phyloP scores from a whole-genome alignment of 1,140 invertebrate genomes.

The Papilio machaon region DNA sequence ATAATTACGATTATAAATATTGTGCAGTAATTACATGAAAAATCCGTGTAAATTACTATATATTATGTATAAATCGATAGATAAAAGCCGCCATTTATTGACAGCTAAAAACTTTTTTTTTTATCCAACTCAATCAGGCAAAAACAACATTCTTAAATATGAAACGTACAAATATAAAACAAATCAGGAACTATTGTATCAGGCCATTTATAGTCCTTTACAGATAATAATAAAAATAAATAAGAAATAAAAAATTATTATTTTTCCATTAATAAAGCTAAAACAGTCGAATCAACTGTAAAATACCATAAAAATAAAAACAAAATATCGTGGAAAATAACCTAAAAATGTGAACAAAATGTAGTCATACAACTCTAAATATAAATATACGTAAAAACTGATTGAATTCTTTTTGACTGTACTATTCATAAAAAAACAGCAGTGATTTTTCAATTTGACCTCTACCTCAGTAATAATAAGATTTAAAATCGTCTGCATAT shows the following conservation, averaged over 20 bases:
- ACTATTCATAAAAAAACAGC: neutral
- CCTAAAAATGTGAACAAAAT: conserved; percentile 12
- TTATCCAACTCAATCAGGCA: conserved; percentile 18
- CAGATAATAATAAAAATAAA: conserved; percentile 36
- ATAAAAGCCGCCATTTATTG: conserved; percentile 22
- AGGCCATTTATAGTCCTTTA: conserved; percentile 33
- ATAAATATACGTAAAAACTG: conserved; percentile 16
- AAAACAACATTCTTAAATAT: conserved; percentile 36
- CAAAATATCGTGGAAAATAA: conserved; percentile 25
- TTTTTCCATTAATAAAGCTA: conserved; percentile 33
- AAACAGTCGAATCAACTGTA: conserved; percentile 25
- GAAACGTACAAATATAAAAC: conserved; percentile 32
- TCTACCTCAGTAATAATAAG: neutral
- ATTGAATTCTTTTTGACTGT: neutral
- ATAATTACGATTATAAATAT: conserved; percentile 70
- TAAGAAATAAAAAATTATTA: conserved; percentile 30
- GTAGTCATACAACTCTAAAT: conserved; percentile 7
- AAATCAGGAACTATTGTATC: conserved; percentile 37
- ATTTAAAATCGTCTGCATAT: conserved; percentile 25
- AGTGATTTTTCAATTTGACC: neutral
- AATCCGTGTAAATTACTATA: conserved; percentile 66
- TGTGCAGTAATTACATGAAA: conserved; percentile 77
- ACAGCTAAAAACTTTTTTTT: conserved; percentile 11
- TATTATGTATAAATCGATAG: conserved; percentile 43
- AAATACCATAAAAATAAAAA: conserved; percentile 22